Percentiles rank a stretch among this genome's conserved stretches.
Evolutionary conservation across 1,140 invertebrate genomes (phyloP).

Genomic region (Drosophila kohkoa): DNA sequence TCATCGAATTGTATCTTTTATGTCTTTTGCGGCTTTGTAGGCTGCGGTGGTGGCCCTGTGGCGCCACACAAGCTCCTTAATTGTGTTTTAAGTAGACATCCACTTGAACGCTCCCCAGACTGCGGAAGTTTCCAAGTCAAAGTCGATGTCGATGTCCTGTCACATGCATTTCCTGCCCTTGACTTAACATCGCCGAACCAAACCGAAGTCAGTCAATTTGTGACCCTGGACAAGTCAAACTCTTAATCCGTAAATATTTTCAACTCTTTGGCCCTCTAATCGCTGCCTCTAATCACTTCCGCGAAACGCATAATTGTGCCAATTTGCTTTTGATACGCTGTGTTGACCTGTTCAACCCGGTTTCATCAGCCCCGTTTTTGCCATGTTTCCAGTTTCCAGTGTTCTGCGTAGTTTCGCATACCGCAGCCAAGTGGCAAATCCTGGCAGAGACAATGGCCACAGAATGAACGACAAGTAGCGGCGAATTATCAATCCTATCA

Average conservation of each 20-base stretch:
- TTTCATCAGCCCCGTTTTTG: conserved; percentile 9
- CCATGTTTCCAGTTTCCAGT: conserved; percentile 11
- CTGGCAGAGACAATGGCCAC: conserved; percentile 53
- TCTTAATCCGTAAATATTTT: conserved; percentile 74
- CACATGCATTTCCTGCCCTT: conserved; percentile 60
- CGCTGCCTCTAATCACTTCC: conserved; percentile 71
- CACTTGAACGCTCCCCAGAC: conserved; percentile 54
- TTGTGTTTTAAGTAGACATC: conserved; percentile 62
- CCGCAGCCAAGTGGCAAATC: conserved; percentile 78
- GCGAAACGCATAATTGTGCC: conserved; percentile 74
- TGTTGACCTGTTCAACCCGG: conserved; percentile 34
- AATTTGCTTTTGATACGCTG: conserved; percentile 56
- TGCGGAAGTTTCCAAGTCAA: conserved; percentile 42
- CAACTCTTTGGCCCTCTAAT: conserved; percentile 67
- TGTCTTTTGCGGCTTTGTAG: conserved; percentile 42
- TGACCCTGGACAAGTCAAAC: conserved; percentile 24
- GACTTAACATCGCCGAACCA: conserved; percentile 14
- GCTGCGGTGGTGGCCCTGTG: conserved; percentile 52
- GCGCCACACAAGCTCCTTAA: conserved; percentile 60
- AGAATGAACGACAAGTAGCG: conserved; percentile 79
- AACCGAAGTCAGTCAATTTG: neutral
- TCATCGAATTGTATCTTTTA: conserved; percentile 63
- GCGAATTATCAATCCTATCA: conserved; percentile 82
- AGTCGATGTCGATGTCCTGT: conserved; percentile 4
- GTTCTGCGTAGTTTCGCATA: conserved; percentile 5